Base-by-base conservation (phyloP, 2,888 invertebrate genomes). In the Chaetogeoica ovagalla region DNA sequence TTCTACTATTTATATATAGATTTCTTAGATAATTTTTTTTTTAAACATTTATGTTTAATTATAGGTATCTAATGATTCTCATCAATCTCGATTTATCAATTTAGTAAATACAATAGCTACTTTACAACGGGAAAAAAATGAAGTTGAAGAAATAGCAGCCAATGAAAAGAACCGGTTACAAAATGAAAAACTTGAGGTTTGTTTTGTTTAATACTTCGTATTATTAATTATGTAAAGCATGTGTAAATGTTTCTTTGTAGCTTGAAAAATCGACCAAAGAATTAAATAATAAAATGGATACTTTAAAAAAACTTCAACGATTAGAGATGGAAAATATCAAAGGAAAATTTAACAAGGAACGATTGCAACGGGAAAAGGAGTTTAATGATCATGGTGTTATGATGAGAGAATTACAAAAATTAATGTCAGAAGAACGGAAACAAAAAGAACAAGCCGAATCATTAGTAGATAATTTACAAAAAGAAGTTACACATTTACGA, bases 301-400 rank as follows among this genome's bases (percentile, higher is more conserved):
- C 88, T 21, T 84, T 89, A 21, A 88, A 89, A 2, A 89, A 88
- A 83, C 89, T 89, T 81, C 89, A 90, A 83, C 86, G 89, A 55
- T 86, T 88, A 0, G 92, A 92, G 84, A 85, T 91, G 1, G 91
- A 91, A 83, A 91, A 91, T 84, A 86, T 91, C 9, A 92, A 91
- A 84, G 91, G 92, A 15, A 92, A 92, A 85, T 88, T 95, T 81
- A 90, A 92, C 6, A 90, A 91, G 84, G 93, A 94, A 85, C 91
- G 94, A 82, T 91, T 92, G 84, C 94, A 95, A 84, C 88, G 94
- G 79, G 94, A 95, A 85, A 92, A 91, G 84, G 94, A 95, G 85
- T 91, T 92, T 82, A 90, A 90, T 79, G 92, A 94, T 85, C 91
- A 94, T 86, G 89, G 91, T 82, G 89, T 92, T 30, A 92, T 93